These are phyloP conservation scores for Leptonema lineaticorne DNA, from an alignment of 1,140 invertebrate species.

Conservation along the genomic window DNA sequence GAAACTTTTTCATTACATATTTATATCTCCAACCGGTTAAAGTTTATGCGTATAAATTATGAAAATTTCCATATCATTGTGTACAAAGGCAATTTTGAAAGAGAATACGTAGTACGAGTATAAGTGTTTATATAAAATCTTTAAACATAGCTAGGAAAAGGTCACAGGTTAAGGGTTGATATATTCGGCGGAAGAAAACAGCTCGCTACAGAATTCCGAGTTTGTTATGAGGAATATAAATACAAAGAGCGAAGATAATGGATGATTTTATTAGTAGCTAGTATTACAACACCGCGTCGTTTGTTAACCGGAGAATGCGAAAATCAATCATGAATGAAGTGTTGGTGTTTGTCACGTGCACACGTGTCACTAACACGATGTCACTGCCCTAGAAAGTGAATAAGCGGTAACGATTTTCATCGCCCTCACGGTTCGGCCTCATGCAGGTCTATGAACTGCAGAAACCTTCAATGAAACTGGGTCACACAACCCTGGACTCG, in stretches of 20 bases:
- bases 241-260: no score
- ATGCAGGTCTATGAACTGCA: constrained; percentile 19
- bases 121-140: no score
- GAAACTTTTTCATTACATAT: no score
- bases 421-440: background rate
- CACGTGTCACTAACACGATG: background rate
- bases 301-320: background rate
- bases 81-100: no score
- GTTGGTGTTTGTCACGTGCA: background rate
- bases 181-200: background rate
- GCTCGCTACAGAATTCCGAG: no score
- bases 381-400: background rate
- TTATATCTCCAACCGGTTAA: no score
- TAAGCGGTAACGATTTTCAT: constrained; percentile 21
- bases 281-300: background rate
- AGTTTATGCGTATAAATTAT: no score
- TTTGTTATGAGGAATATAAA: no score
- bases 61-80: no score
- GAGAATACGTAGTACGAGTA: no score
- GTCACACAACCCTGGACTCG: background rate
- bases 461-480: constrained; percentile 28
- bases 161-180: constrained; percentile 1
- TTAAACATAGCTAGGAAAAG: no score
- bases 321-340: background rate
- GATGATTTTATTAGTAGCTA: background rate